Percentiles rank a stretch among this genome's conserved stretches.
These are phyloP conservation scores for Sympetrum striolatum DNA, from an alignment of 2,888 invertebrate genomes.

Conservation along the genomic window DNA sequence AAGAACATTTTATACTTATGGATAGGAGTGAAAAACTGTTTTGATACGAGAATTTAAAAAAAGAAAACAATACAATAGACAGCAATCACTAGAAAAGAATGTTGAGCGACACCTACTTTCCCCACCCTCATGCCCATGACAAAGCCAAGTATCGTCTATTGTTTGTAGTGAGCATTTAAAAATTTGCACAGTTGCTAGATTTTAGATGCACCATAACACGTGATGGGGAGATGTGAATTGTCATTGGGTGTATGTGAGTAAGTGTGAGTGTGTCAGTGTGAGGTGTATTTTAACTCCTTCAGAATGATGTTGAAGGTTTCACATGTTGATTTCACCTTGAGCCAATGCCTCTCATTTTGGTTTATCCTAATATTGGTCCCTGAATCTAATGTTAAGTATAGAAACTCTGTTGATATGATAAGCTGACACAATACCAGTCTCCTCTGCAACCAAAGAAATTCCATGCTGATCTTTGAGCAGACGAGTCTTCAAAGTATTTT, in stretches of 20 bases:
- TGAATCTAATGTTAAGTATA: neutral
- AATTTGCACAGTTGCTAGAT: conserved; percentile 43
- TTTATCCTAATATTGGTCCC: neutral
- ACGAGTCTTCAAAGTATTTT: conserved; percentile 1
- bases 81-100: conserved; percentile 20
- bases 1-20: conserved; percentile 43
- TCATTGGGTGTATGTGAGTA: conserved; percentile 18
- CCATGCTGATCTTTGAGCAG: neutral
- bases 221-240: conserved; percentile 26
- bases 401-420: neutral
- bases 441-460: conserved; percentile 8
- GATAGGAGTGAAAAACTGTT: conserved; percentile 41
- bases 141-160: conserved; percentile 35
- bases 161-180: conserved; percentile 40
- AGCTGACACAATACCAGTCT: neutral
- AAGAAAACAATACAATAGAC: conserved; percentile 37
- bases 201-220: conserved; percentile 40
- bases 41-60: conserved; percentile 44
- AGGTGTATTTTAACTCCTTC: conserved; percentile 35
- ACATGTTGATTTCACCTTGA: conserved; percentile 20
- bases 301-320: conserved; percentile 26
- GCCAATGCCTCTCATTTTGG: neutral
- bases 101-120: conserved; percentile 25
- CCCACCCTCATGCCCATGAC: conserved; percentile 21
- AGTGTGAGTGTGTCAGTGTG: conserved; percentile 32